Percentiles rank a stretch among this genome's conserved stretches.
phyloP scores from a whole-genome alignment of 23 tunicate genomes.

The Phallusia fumigata region DNA sequence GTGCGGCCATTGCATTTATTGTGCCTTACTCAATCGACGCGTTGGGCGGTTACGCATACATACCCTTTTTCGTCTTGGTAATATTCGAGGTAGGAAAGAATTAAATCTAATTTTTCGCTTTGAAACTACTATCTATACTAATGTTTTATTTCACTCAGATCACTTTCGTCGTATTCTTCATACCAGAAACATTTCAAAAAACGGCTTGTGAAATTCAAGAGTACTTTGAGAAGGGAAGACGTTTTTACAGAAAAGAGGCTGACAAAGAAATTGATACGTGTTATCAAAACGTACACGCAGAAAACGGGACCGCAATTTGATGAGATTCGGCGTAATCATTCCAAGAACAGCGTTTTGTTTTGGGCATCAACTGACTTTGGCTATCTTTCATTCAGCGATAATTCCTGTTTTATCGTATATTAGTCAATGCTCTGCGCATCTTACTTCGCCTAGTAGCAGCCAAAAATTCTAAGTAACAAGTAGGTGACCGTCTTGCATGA shows the following conservation, averaged over 20 bases:
- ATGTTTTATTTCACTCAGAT: not conserved
- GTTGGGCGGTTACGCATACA: slow-evolving; percentile 26
- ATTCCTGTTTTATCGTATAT: no score
- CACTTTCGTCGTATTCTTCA: not conserved
- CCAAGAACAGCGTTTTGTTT: no score
- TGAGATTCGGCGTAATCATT: no score
- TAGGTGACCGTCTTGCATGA: no score
- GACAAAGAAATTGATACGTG: no score
- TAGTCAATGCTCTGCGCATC: no score
- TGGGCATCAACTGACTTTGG: no score
- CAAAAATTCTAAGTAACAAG: no score
- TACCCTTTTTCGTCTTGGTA: slow-evolving; percentile 25
- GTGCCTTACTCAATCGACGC: slow-evolving; percentile 46
- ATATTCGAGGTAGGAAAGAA: not conserved
- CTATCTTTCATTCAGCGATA: no score
- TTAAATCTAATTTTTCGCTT: not conserved
- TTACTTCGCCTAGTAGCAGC: no score
- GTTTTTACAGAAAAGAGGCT: not conserved
- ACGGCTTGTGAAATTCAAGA: not conserved
- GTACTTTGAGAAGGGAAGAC: not conserved
- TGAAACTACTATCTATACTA: not conserved
- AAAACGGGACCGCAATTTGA: no score
- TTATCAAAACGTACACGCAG: no score
- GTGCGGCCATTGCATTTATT: slow-evolving; percentile 20
- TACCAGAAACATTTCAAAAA: not conserved